phyloP scores from a whole-genome alignment of 2,888 invertebrate species.

The Heliconius erato region DNA sequence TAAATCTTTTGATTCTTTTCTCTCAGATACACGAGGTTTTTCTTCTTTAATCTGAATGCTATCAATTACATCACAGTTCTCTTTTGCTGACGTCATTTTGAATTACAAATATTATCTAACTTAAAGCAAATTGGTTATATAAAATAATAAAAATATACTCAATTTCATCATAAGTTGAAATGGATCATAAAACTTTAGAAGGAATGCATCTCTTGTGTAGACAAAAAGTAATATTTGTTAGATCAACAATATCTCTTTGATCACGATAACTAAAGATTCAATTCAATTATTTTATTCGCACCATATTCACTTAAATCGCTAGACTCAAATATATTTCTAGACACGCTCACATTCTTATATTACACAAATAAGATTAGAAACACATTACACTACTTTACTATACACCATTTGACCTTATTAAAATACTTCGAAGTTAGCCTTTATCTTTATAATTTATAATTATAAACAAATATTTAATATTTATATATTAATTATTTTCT shows the following conservation, averaged over 20 bases:
- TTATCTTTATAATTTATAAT: background rate
- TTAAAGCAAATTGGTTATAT: slow-evolving; percentile 49
- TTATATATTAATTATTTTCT: slow-evolving; percentile 8
- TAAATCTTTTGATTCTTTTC: slow-evolving; percentile 61
- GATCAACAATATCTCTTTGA: background rate
- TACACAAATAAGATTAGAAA: slow-evolving; percentile 47
- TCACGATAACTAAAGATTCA: background rate
- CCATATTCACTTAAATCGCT: slow-evolving; percentile 42
- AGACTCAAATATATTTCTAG: slow-evolving; percentile 48
- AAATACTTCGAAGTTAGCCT: background rate
- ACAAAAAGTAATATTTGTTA: slow-evolving; percentile 5
- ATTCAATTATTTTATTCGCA: slow-evolving; percentile 32
- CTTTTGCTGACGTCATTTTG: slow-evolving; percentile 74
- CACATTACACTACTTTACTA: slow-evolving; percentile 36
- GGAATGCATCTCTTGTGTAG: slow-evolving; percentile 72
- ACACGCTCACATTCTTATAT: slow-evolving; percentile 42
- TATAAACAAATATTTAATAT: background rate
- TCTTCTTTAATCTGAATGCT: slow-evolving; percentile 56
- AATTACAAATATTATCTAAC: slow-evolving; percentile 57
- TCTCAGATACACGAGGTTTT: slow-evolving; percentile 53
- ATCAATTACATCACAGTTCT: slow-evolving; percentile 71
- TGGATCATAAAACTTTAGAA: slow-evolving; percentile 63
- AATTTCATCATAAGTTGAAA: slow-evolving; percentile 68
- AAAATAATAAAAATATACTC: slow-evolving; percentile 74
- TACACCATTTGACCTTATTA: background rate